A percentile compares a stretch with the other conserved stretches of the same genome.
These are phyloP conservation scores for Nomada hirtipes DNA, from an alignment of 2,888 invertebrate genomes.

Conservation along the genomic window DNA sequence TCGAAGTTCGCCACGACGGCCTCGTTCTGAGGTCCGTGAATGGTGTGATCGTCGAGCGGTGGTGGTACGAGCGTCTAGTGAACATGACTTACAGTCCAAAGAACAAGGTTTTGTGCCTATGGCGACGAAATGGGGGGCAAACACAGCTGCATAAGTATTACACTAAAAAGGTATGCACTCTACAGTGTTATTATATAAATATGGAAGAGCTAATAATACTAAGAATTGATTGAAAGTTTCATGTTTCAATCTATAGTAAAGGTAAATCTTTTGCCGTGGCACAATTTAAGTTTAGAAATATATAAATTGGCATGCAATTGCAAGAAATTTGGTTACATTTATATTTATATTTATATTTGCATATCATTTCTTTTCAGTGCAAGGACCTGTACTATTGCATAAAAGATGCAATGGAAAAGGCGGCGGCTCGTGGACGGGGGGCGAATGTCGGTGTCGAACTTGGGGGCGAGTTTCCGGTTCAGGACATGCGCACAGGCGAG, in stretches of 20 bases:
- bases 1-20: constrained; percentile 99
- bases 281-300: no score
- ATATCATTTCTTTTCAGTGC: constrained; percentile 88
- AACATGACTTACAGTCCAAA: constrained; percentile 99
- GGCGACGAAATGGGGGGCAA: constrained; percentile 97
- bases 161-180: constrained; percentile 94
- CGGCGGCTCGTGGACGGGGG: constrained; percentile 90
- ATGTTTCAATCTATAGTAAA: no score
- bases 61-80: constrained; percentile 99
- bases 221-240: not conserved
- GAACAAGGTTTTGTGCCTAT: constrained; percentile 98
- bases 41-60: constrained; percentile 95
- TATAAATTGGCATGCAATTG: no score
- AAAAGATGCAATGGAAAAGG: constrained; percentile 98
- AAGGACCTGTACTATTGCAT: constrained; percentile 99
- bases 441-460: constrained; percentile 91
- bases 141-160: constrained; percentile 99
- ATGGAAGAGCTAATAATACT: not conserved
- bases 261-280: no score
- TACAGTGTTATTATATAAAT: not conserved
- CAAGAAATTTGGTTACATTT: no score
- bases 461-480: constrained; percentile 99
- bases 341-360: no score
- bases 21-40: constrained; percentile 92
- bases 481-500: constrained; percentile 98